phyloP scores from a whole-genome alignment of 2,888 invertebrate species.

The Drosophila nigricruria region DNA sequence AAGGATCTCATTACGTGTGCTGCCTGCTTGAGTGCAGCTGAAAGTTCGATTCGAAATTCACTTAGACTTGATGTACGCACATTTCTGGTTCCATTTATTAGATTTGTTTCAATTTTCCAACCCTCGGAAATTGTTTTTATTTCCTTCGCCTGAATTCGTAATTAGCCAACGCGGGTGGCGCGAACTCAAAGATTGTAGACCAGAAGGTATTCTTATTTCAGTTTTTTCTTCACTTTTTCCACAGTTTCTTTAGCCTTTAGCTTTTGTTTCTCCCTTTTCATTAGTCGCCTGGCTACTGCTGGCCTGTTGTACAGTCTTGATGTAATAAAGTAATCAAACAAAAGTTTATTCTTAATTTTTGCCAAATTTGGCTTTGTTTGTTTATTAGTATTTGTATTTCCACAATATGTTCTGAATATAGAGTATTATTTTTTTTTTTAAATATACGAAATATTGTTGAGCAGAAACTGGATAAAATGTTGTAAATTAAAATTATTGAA shows the following conservation, averaged over 20 bases:
- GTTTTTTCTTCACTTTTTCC: neutral
- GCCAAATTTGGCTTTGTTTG: neutral
- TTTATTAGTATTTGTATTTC: neutral
- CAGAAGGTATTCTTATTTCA: constrained; percentile 33
- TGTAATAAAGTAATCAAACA: constrained; percentile 21
- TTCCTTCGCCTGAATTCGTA: constrained; percentile 67
- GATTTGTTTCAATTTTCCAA: constrained; percentile 79
- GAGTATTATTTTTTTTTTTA: no score
- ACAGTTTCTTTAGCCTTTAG: constrained; percentile 3
- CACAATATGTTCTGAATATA: neutral
- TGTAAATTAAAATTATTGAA: no score
- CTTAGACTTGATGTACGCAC: constrained; percentile 76
- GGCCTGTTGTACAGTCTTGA: constrained; percentile 6
- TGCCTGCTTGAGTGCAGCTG: constrained; percentile 50
- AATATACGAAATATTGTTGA: neutral
- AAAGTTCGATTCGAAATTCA: constrained; percentile 78
- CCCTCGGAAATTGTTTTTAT: constrained; percentile 50
- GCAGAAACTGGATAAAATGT: no score
- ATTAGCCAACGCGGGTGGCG: constrained; percentile 52
- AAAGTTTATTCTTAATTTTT: neutral
- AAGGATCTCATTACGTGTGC: constrained; percentile 68
- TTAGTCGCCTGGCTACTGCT: neutral
- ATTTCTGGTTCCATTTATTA: constrained; percentile 82
- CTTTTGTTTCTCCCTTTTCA: neutral
- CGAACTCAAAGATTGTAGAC: constrained; percentile 32